Evolutionary conservation across 2,888 invertebrate species (phyloP), one percentile per base, ranked within the genome.

Genomic region (Nephrocerus scutellatus): DNA sequence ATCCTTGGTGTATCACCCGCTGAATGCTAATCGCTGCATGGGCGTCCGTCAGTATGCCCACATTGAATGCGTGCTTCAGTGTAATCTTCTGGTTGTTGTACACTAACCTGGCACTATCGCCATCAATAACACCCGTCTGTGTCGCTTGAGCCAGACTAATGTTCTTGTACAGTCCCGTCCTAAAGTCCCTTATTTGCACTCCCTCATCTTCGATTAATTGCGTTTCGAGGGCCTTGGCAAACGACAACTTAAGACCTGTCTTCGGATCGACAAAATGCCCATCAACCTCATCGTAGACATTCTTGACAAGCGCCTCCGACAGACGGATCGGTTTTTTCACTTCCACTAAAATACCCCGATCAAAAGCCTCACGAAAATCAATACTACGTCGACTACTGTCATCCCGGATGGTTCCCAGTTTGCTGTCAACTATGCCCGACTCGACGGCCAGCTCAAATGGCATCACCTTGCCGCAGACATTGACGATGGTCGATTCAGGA

Each of bases 151-250:
- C 71, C n/a, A 91, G 67, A 22, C 84, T 77, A 6, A 89, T 73
- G 51, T 85, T 82, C 53, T 82, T 81, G 72, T 84, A 82, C 53
- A 80, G 76, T 1, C 84, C 86, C 26, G 79, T 72, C 47, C 80
- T 75, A 16, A 81, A 79, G 57, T 89, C 87, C 59, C 83, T 82
- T 28, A 90, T 82, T 49, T 84, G 80, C 1, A 87, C 85, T 1
- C 88, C 87, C 52, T 87, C 79, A 2, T 84, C 80, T 64, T 92
- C 88, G 24, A 96, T 79, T 19, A 92, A 69, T 57, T 84, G 84
- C 39, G 79, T 73, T 58, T 80, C 79, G 16, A 95, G 79, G 0
- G 93, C 91, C 60, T 92, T 84, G 13, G 80, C 75, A 29, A 96
- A 73, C 18, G 84, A 84, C 30, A 91, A 71, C 56, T 80, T 79